Conservation (phyloP, 2,888 invertebrate species). For the Sesia bembeciformis region DNA sequence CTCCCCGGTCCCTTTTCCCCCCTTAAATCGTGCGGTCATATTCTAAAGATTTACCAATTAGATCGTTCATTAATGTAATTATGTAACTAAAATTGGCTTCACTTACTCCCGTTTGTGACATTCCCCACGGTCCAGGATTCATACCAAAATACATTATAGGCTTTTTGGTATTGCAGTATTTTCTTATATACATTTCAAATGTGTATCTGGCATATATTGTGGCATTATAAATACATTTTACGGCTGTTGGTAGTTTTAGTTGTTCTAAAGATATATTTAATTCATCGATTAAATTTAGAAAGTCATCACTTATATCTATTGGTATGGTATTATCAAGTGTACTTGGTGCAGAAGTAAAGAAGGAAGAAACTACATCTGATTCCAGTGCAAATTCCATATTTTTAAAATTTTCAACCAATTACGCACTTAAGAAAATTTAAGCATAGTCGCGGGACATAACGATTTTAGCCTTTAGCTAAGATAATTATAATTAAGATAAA, state of each 20-base stretch:
- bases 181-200: slow-evolving; percentile 83
- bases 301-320: slow-evolving; percentile 29
- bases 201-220: slow-evolving; percentile 87
- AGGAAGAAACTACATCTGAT: slow-evolving; percentile 40
- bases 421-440: no score
- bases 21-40: no score
- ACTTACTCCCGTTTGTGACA: slow-evolving; percentile 93
- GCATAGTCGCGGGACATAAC: no score
- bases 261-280: slow-evolving; percentile 56
- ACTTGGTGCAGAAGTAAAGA: slow-evolving; percentile 22
- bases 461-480: no score
- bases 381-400: slow-evolving; percentile 15
- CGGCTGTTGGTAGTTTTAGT: slow-evolving; percentile 64
- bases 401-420: no score
- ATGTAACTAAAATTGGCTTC: not conserved
- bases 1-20: not conserved
- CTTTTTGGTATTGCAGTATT: slow-evolving; percentile 80
- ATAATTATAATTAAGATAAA: no score
- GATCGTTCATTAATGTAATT: not conserved
- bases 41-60: no score
- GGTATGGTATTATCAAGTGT: slow-evolving; percentile 1
- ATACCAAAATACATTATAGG: slow-evolving; percentile 90
- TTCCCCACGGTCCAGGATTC: slow-evolving; percentile 98
- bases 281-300: slow-evolving; percentile 43
- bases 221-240: slow-evolving; percentile 87